These are phyloP conservation scores for Lepidochrysops patricia DNA, from an alignment of 2,888 invertebrate genomes.

Conservation along the genomic window DNA sequence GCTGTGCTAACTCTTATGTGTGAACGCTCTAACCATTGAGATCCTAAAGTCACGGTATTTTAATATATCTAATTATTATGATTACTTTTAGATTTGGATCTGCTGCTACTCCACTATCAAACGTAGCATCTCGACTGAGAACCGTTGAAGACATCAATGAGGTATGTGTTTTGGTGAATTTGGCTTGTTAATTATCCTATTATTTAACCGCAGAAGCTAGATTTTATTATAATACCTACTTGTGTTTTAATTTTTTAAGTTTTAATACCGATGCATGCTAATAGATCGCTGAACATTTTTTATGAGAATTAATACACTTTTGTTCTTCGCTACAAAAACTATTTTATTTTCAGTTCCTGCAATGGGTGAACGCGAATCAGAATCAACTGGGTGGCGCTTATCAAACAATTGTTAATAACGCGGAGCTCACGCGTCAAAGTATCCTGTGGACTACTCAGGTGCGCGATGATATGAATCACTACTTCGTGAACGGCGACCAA, in stretches of 20 bases:
- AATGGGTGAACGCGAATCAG: neutral
- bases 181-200: too few species aligned
- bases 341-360: neutral
- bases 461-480: neutral
- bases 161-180: neutral
- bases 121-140: neutral
- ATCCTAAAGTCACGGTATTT: too few species aligned
- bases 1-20: too few species aligned
- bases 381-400: neutral
- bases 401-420: neutral
- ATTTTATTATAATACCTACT: too few species aligned
- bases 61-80: neutral
- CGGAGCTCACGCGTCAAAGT: slow-evolving; percentile 6
- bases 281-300: too few species aligned
- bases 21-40: too few species aligned
- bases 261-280: too few species aligned
- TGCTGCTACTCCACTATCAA: slow-evolving; percentile 6
- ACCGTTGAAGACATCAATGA: neutral
- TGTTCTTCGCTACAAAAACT: too few species aligned
- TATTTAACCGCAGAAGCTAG: too few species aligned
- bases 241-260: too few species aligned
- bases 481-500: neutral
- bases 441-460: neutral
- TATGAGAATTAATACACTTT: too few species aligned
- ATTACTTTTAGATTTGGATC: neutral